Evolutionary conservation across 2,888 invertebrate species (phyloP).

Genomic region (Eubasilissa splendida): DNA sequence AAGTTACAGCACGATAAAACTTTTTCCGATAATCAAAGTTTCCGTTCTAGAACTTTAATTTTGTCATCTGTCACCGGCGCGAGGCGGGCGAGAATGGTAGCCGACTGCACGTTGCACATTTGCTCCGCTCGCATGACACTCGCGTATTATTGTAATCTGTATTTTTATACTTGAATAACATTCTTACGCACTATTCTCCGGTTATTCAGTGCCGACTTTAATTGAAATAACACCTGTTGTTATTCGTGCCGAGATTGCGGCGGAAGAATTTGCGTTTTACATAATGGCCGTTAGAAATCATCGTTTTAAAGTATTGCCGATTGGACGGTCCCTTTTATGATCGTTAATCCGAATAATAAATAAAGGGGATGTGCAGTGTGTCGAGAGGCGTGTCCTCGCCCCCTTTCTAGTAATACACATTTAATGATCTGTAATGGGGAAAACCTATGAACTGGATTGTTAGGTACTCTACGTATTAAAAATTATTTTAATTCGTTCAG

Average conservation of each 20-base stretch:
- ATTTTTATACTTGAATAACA: neutral
- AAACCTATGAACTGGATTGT: slow-evolving; percentile 2
- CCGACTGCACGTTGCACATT: slow-evolving; percentile 2
- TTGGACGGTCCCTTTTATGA: neutral
- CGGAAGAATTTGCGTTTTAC: slow-evolving; percentile 1
- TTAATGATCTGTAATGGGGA: slow-evolving; percentile 6
- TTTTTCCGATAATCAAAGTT: slow-evolving; percentile 18
- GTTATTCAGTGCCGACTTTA: neutral
- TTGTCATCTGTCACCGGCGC: slow-evolving; percentile 14
- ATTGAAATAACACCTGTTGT: slow-evolving; percentile 23
- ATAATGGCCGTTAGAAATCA: neutral
- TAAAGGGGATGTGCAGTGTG: neutral
- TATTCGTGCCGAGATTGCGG: neutral
- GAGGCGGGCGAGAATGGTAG: neutral
- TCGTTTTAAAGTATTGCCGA: neutral
- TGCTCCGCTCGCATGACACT: too few relatives aligned
- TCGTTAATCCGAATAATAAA: neutral
- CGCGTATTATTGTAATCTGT: too few relatives aligned
- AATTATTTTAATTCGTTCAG: too few relatives aligned
- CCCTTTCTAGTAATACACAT: neutral
- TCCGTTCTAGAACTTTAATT: slow-evolving; percentile 17
- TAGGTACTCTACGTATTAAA: too few relatives aligned
- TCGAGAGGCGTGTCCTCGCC: slow-evolving; percentile 18
- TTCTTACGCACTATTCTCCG: neutral
- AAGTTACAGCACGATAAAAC: neutral